These are phyloP conservation scores for Cryptosula pallasiana DNA, from an alignment of 2,888 invertebrate species.

Conservation along the genomic window DNA sequence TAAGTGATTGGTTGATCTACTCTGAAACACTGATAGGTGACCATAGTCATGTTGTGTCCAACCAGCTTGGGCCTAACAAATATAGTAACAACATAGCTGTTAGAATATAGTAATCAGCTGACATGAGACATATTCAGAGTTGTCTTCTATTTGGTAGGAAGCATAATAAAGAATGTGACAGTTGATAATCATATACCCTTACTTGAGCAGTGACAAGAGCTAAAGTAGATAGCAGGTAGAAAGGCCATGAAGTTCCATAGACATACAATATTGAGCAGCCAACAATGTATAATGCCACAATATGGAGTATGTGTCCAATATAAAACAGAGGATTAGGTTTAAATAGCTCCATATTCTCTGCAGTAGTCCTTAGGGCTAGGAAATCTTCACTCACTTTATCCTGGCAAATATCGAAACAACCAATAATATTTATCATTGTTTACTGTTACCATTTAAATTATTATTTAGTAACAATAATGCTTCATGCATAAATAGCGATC, in stretches of 20 bases:
- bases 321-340: conserved; percentile 38
- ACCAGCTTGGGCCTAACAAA: conserved; percentile 44
- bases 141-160: too few relatives aligned
- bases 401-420: conserved; percentile 28
- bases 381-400: conserved; percentile 39
- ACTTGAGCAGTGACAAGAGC: conserved; percentile 42
- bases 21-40: conserved; percentile 46
- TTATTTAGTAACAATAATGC: too few relatives aligned
- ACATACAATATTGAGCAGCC: conserved; percentile 35
- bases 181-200: too few relatives aligned
- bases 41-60: conserved; percentile 52
- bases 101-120: too few relatives aligned
- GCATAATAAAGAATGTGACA: too few relatives aligned
- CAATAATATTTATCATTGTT: too few relatives aligned
- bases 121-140: too few relatives aligned
- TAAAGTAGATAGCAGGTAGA: conserved; percentile 35
- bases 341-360: conserved; percentile 39
- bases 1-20: conserved; percentile 40
- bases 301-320: conserved; percentile 34
- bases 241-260: conserved; percentile 37
- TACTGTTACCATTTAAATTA: too few relatives aligned
- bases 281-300: conserved; percentile 37
- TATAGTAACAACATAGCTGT: too few relatives aligned
- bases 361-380: conserved; percentile 36
- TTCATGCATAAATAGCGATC: too few relatives aligned